phyloP scores from a whole-genome alignment of 2,888 invertebrate species.

The Lamellibrachia columna region DNA sequence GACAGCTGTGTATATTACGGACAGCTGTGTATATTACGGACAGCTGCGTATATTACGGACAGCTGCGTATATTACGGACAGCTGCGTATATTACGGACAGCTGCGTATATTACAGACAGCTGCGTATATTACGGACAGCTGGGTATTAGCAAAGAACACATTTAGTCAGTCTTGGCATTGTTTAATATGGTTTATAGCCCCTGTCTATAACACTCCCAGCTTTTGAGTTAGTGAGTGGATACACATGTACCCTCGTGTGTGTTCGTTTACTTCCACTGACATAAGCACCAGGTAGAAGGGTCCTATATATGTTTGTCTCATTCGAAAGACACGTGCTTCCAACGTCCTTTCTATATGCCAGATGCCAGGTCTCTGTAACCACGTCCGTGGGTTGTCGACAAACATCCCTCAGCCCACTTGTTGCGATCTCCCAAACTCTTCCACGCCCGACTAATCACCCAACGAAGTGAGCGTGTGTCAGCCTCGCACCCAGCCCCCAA shows the following conservation, averaged over 20 bases:
- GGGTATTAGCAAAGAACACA: not conserved
- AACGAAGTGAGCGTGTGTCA: not conserved
- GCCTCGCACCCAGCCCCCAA: not conserved
- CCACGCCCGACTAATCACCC: slow-evolving; percentile 12
- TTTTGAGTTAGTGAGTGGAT: too few species aligned
- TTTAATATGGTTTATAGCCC: not conserved
- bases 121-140: not conserved
- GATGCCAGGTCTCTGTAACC: not conserved
- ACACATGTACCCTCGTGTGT: too few species aligned
- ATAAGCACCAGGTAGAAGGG: too few species aligned
- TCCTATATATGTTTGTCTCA: too few species aligned
- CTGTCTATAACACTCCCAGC: not conserved
- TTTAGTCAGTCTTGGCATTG: not conserved
- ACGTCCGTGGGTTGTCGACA: not conserved
- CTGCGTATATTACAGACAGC: not conserved
- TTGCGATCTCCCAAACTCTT: not conserved
- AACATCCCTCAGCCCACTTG: not conserved
- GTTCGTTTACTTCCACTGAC: too few species aligned
- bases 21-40: not conserved
- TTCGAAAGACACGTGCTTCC: too few species aligned
- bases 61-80: not conserved
- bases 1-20: too few species aligned
- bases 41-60: not conserved
- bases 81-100: not conserved
- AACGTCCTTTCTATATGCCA: too few species aligned